Evolutionary conservation across 2,113 vertebrate genomes (phyloP).

Genomic region (Garra rufa): DNA sequence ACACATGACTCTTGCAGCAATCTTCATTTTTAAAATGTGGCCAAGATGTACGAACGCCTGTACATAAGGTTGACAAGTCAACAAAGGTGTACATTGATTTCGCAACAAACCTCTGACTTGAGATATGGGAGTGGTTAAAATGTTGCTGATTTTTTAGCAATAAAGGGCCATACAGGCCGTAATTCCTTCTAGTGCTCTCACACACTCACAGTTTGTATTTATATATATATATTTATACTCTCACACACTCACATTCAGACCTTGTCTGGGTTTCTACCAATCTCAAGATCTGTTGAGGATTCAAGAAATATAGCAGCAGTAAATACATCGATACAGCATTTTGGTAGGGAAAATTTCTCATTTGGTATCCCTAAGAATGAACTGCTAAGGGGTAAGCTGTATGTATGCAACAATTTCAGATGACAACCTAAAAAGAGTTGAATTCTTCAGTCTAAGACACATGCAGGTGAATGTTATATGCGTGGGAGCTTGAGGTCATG

Average conservation of each 20-base stretch:
- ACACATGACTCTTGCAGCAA: neutral
- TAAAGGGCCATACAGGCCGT: too few relatives aligned
- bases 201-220: too few relatives aligned
- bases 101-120: neutral
- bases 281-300: conserved; percentile 1
- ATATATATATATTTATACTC: too few relatives aligned
- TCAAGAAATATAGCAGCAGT: conserved; percentile 13
- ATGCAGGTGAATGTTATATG: neutral
- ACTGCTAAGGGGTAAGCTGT: neutral
- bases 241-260: neutral
- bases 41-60: neutral
- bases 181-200: too few relatives aligned
- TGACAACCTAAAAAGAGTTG: conserved; percentile 1
- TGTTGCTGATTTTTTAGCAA: neutral
- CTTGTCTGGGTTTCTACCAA: neutral
- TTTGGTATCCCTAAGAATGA: too few relatives aligned
- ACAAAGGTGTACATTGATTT: neutral
- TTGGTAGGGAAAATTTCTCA: too few relatives aligned
- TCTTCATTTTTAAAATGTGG: conserved; percentile 17
- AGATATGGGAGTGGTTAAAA: conserved; percentile 5
- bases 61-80: neutral
- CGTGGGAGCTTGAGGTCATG: neutral
- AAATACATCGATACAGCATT: neutral
- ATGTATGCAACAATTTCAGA: neutral
- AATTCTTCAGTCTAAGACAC: conserved; percentile 31